Percentiles rank a stretch among this genome's conserved stretches.
These are phyloP conservation scores for Muscina levida DNA, from an alignment of 2,888 invertebrate genomes.

Conservation along the genomic window DNA sequence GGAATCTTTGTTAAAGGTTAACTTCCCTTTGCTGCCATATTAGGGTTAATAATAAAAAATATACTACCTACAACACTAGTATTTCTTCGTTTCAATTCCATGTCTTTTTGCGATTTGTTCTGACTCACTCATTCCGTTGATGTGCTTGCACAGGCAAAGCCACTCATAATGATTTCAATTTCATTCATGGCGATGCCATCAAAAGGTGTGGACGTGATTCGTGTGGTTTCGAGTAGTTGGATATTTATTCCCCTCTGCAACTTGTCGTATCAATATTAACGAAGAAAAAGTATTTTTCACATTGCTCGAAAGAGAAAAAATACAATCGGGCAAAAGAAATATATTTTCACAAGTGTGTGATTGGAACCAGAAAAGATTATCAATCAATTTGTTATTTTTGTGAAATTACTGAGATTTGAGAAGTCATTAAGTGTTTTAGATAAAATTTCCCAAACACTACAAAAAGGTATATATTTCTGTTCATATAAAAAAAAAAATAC, in stretches of 20 bases:
- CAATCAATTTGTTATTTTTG: neutral
- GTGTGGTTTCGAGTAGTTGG: conserved; percentile 30
- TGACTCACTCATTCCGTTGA: too few species aligned
- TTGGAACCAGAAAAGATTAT: conserved; percentile 13
- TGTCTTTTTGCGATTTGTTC: too few species aligned
- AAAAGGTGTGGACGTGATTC: conserved; percentile 72
- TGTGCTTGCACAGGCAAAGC: conserved; percentile 29
- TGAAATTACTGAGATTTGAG: neutral
- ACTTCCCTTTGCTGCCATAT: too few species aligned
- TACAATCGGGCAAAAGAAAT: conserved; percentile 51
- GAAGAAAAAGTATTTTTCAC: conserved; percentile 62
- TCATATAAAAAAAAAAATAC: neutral
- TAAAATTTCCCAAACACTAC: neutral
- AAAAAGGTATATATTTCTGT: conserved; percentile 28
- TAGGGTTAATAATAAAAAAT: too few species aligned
- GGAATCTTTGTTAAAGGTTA: too few species aligned
- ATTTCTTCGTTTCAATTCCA: too few species aligned
- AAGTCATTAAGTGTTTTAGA: conserved; percentile 3
- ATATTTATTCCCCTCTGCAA: conserved; percentile 20
- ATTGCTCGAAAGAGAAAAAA: conserved; percentile 37
- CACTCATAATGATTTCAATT: conserved; percentile 64
- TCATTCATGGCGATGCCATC: conserved; percentile 73
- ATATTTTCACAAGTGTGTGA: conserved; percentile 46
- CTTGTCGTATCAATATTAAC: conserved; percentile 60
- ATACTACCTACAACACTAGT: too few species aligned